Evolutionary conservation across 1,140 invertebrate genomes (phyloP).

Genomic region (Papilio machaon): DNA sequence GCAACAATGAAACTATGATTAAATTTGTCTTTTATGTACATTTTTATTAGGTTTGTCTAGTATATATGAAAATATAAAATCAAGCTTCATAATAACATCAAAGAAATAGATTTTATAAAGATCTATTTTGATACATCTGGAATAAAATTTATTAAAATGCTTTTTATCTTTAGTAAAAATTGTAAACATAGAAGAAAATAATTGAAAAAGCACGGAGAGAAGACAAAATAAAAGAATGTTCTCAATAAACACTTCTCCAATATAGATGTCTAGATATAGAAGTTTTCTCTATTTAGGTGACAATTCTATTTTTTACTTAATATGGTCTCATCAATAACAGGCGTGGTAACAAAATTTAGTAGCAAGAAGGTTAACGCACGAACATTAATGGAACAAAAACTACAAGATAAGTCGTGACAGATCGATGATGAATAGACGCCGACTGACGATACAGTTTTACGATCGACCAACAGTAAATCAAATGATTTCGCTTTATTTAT

Average conservation of each 20-base stretch:
- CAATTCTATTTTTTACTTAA: background rate
- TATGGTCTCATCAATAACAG: background rate
- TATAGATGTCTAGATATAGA: background rate
- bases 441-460: slow-evolving; percentile 61
- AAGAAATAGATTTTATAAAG: background rate
- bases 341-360: slow-evolving; percentile 25
- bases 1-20: background rate
- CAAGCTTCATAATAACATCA: background rate
- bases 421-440: slow-evolving; percentile 60
- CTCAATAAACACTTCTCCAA: background rate
- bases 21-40: background rate
- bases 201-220: no score
- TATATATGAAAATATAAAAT: background rate
- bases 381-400: slow-evolving; percentile 68
- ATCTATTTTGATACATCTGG: no score
- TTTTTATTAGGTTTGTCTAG: background rate
- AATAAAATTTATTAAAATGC: background rate
- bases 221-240: no score
- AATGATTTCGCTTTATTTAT: slow-evolving; percentile 34
- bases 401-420: slow-evolving; percentile 68
- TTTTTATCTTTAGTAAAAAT: background rate
- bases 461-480: slow-evolving; percentile 50
- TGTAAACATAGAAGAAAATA: no score
- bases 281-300: background rate
- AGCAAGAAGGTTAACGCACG: slow-evolving; percentile 70